A percentile compares a stretch with the other conserved stretches of the same genome.
Evolutionary conservation across 1,140 invertebrate species (phyloP).

Genomic region (Lethocerus indicus): DNA sequence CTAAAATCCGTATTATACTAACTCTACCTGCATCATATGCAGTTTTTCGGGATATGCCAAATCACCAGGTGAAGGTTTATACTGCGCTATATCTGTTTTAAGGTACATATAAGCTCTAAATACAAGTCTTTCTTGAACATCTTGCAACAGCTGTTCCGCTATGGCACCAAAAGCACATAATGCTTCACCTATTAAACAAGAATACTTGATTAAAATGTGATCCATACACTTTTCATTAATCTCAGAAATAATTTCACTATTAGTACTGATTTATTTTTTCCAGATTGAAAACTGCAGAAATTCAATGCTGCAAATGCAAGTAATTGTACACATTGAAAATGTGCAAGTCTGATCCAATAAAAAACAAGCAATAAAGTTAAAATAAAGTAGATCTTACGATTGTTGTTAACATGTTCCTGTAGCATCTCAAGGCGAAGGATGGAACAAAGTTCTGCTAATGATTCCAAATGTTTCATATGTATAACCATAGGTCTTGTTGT

Average conservation of each 20-base stretch:
- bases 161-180: conserved; percentile 69
- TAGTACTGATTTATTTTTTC: too few relatives aligned
- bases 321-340: too few relatives aligned
- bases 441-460: conserved; percentile 87
- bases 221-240: too few relatives aligned
- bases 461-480: conserved; percentile 94
- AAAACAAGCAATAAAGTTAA: too few relatives aligned
- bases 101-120: conserved; percentile 92
- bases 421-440: conserved; percentile 89
- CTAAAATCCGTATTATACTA: too few relatives aligned
- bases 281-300: too few relatives aligned
- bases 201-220: too few relatives aligned
- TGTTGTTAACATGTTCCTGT: conserved; percentile 80
- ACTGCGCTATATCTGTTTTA: conserved; percentile 74
- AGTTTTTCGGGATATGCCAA: conserved; percentile 94
- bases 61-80: conserved; percentile 83
- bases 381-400: conserved; percentile 36
- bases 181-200: conserved; percentile 28
- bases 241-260: too few relatives aligned
- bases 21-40: conserved; percentile 81
- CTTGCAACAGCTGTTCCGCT: conserved; percentile 77
- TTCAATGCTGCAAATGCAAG: too few relatives aligned
- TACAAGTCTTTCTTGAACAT: conserved; percentile 91
- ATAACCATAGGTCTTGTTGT: conserved; percentile 87
- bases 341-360: too few relatives aligned